Evolutionary conservation across 1,140 invertebrate species (phyloP), one percentile per base, ranked within the genome.

Genomic region (Brachionus manjavacas): DNA sequence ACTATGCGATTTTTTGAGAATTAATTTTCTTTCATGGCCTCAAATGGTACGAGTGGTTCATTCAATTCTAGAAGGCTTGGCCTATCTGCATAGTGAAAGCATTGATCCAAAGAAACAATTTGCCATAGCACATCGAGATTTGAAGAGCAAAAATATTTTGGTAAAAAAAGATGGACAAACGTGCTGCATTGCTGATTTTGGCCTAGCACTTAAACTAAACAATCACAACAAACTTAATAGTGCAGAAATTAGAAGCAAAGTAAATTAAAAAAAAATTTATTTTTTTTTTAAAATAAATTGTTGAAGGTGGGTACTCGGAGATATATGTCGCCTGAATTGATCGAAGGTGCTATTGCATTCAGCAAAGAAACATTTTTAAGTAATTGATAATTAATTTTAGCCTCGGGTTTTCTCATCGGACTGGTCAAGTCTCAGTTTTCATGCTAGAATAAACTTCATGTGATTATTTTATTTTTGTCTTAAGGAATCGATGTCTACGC

Each of bases 101-200:
- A 23, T 23, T 23, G 79, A 81, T 46, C 16, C 31, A 6, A 93
- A 93, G 79, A 98, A 98, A 90, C 96, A 96, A 55, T 81, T 81
- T 46, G 95, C 95, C 0, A 98, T 98, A 87, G 96, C 96, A 23
- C 96, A 98, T 90, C 92, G 96, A 85, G 96, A 98, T 91, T 91
- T 98, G 9, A 98, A 98, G 89, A 94, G 94, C 4, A 97, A 97
- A 90, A 98, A 98, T 89, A 96, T 98, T 86, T 90, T 98, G 66
- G 95, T 98, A 16, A 97, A 97, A 90, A 93, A 92, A 91, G 92
- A 94, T 86, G 79, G 79, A 3, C 85, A 87, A 16, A 94, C 93
- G 4, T 98, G 96, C 89, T 95, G 95, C 85, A 97, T 99, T 87
- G 96, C 95, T 8, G 97, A 99, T 91, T 91, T 99, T 35, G 96